These are phyloP conservation scores for Sogatella furcifera DNA, from an alignment of 1,140 invertebrate species.

Conservation along the genomic window DNA sequence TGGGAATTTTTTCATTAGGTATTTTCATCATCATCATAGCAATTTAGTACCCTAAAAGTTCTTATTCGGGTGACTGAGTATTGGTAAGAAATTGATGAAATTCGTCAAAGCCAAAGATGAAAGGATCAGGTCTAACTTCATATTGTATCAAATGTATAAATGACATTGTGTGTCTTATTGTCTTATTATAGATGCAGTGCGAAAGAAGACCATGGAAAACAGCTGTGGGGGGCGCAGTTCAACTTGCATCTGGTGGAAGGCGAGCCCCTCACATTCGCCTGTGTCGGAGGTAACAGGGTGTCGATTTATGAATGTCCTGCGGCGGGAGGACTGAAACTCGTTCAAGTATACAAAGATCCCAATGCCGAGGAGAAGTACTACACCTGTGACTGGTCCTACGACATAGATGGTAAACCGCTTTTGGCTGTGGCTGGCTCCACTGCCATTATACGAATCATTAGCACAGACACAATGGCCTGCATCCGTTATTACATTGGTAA, in stretches of 20 bases:
- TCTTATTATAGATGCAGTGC: conserved; percentile 48
- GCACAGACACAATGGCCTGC: conserved; percentile 70
- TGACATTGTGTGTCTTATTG: too few relatives aligned
- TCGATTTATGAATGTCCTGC: conserved; percentile 85
- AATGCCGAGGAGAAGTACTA: conserved; percentile 95
- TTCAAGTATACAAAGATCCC: conserved; percentile 89
- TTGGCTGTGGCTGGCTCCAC: conserved; percentile 82
- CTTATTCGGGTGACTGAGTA: too few relatives aligned
- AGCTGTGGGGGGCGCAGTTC: conserved; percentile 88
- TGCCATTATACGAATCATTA: conserved; percentile 83
- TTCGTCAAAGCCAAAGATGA: too few relatives aligned
- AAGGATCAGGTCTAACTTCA: too few relatives aligned
- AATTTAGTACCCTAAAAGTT: too few relatives aligned
- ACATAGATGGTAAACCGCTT: conserved; percentile 66
- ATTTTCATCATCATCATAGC: too few relatives aligned
- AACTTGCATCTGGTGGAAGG: conserved; percentile 79
- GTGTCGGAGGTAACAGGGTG: conserved; percentile 89
- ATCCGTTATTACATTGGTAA: conserved; percentile 78
- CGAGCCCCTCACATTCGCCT: conserved; percentile 82
- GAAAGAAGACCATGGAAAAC: conserved; percentile 88
- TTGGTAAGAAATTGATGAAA: too few relatives aligned
- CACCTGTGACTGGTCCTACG: conserved; percentile 91
- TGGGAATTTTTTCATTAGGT: too few relatives aligned
- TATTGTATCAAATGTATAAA: background rate
- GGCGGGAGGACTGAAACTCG: conserved; percentile 61